A percentile compares a stretch with the other conserved stretches of the same genome.
phyloP scores from a whole-genome alignment of 2,113 vertebrate genomes.

The Sylvilagus bachmani region DNA sequence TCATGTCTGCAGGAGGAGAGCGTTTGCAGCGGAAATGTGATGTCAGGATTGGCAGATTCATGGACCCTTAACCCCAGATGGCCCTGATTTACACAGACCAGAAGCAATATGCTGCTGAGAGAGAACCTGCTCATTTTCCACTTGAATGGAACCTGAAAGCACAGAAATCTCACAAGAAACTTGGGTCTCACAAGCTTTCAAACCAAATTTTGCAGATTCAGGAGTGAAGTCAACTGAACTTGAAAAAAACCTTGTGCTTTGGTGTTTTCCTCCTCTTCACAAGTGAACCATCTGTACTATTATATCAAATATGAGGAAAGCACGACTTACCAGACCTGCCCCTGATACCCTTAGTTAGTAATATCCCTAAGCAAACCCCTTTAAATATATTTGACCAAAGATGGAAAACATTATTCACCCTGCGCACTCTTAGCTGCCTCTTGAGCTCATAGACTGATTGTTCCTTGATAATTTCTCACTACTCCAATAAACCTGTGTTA shows the following conservation, averaged over 20 bases:
- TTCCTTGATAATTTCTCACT: not conserved
- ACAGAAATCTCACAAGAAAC: constrained; percentile 64
- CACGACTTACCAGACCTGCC: not conserved
- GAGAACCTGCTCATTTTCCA: constrained; percentile 59
- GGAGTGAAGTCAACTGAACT: constrained; percentile 62
- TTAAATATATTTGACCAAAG: not conserved
- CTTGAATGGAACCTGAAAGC: constrained; percentile 55
- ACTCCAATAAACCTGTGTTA: not conserved
- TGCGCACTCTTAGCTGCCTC: not conserved
- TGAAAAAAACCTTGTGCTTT: constrained; percentile 51
- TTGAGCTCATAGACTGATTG: not conserved
- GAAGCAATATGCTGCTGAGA: not conserved
- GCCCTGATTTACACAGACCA: not conserved
- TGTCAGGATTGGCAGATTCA: not conserved
- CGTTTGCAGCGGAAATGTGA: not conserved
- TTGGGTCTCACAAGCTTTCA: constrained; percentile 61
- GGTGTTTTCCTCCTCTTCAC: not conserved
- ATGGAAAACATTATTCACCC: not conserved
- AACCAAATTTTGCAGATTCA: constrained; percentile 68
- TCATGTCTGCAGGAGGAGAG: not conserved
- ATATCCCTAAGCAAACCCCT: not conserved
- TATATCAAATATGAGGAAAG: not conserved
- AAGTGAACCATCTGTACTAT: constrained; percentile 39
- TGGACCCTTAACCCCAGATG: not conserved
- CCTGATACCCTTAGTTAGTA: not conserved